Evolutionary conservation across 2,113 vertebrate genomes (phyloP).

Genomic region (Talpa occidentalis): DNA sequence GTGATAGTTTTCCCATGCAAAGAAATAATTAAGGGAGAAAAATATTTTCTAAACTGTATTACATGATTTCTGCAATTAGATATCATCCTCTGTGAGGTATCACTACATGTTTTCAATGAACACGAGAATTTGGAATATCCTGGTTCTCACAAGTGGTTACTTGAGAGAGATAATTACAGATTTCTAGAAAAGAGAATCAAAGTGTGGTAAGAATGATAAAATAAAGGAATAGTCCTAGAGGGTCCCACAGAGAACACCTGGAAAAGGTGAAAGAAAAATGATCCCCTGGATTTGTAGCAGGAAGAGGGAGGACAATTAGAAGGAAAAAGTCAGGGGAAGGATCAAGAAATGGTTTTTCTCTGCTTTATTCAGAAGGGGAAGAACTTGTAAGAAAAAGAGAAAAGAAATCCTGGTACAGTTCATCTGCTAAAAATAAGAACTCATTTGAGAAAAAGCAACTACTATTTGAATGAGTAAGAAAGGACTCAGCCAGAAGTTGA

Average conservation of each 20-base stretch:
- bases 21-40: slow-evolving; percentile 22
- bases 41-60: slow-evolving; percentile 17
- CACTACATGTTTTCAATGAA: background rate
- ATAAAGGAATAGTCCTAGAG: background rate
- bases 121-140: background rate
- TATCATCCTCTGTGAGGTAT: background rate
- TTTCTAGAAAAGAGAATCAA: slow-evolving; percentile 18
- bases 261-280: background rate
- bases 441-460: background rate
- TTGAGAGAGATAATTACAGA: background rate
- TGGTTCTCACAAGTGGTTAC: background rate
- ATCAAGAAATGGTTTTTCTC: background rate
- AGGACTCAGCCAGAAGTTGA: background rate
- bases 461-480: background rate
- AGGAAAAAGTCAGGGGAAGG: background rate
- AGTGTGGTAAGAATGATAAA: background rate
- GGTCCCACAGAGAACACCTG: background rate
- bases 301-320: background rate
- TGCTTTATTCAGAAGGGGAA: background rate
- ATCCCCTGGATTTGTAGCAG: background rate
- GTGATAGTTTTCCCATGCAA: background rate
- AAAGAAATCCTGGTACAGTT: slow-evolving; percentile 1
- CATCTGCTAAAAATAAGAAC: slow-evolving; percentile 37
- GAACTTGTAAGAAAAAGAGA: background rate
- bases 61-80: background rate